Evolutionary conservation across 2,888 invertebrate genomes (phyloP), one percentile per base, ranked within the genome.

Genomic region (Eristalis intricaria): DNA sequence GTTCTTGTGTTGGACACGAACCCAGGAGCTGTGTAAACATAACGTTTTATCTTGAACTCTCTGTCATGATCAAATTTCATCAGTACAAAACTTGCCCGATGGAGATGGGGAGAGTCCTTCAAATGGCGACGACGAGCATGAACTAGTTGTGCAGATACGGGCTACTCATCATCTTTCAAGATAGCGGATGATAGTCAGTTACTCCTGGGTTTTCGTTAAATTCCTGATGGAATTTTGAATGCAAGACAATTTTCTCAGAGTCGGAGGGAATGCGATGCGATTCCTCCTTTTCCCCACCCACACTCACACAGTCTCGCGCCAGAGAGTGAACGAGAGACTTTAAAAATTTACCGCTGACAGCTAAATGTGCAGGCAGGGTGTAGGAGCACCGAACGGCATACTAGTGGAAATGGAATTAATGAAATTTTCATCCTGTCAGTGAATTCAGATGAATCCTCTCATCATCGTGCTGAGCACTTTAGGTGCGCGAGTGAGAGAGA

Each of bases 391-490:
- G 78, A 63, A 65, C 63, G 64, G 19, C 64, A 63, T 70, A 78
- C 78, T 69, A 87, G 83, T 79, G 84, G 64, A 84, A 87, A 87
- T 84, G 64, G 76, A 84, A 87, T 84, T 87, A 87, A 87, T 87
- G 87, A 87, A 87, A 87, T 80, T 84, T 87, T 87, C 87, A 84
- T 87, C 76, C 87, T 79, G 86, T 87, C 86, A 79, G 83, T 79
- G 79, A 35, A 84, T 87, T 83, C 65, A 23, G 84, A 83, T 87
- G 86, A 74, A 77, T 77, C 77, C 71, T 68, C 19, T 65, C 74
- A 70, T 64, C 70, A 75, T 75, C 78, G 60, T 79, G 68, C 75
- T 7, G n/a, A 50, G 43, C 43, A 50, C 43, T 50, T 79, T 71
- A 68, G 75, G 68, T 84, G 32, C 10, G 32, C 8, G 32, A 32